Evolutionary conservation across 2,888 invertebrate genomes (phyloP).

Genomic region (Sarcophaga subvicina): DNA sequence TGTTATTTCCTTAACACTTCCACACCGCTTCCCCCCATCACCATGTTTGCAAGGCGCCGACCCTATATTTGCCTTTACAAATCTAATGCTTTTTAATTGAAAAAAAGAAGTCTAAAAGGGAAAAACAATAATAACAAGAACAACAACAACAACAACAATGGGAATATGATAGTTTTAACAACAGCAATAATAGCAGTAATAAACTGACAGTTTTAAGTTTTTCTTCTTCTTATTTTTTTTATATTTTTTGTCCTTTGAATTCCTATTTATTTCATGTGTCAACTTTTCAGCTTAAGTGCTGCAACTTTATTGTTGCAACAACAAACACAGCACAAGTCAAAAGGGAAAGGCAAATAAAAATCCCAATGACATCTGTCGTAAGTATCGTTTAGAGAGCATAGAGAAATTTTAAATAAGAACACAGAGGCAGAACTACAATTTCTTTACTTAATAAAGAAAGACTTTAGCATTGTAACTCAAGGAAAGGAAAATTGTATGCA

Average conservation of each 20-base stretch:
- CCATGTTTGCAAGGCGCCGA: background rate
- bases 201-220: slow-evolving; percentile 36
- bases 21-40: background rate
- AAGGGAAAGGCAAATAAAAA: background rate
- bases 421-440: background rate
- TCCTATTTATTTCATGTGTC: slow-evolving; percentile 33
- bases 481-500: too few species aligned
- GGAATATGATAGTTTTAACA: background rate
- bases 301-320: slow-evolving; percentile 27
- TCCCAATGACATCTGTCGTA: background rate
- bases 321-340: background rate
- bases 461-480: background rate
- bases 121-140: background rate
- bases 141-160: slow-evolving; percentile 19
- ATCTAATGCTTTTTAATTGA: slow-evolving; percentile 36
- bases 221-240: background rate
- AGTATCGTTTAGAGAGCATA: too few species aligned
- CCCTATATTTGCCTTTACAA: background rate
- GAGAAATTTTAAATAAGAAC: background rate
- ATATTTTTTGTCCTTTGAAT: slow-evolving; percentile 17
- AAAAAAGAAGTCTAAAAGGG: background rate
- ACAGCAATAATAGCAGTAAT: slow-evolving; percentile 24
- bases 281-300: slow-evolving; percentile 33
- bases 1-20: slow-evolving; percentile 10
- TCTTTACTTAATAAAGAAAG: background rate